Evolutionary conservation across 1,140 invertebrate species (phyloP).

Genomic region (Drosophila watanabei): DNA sequence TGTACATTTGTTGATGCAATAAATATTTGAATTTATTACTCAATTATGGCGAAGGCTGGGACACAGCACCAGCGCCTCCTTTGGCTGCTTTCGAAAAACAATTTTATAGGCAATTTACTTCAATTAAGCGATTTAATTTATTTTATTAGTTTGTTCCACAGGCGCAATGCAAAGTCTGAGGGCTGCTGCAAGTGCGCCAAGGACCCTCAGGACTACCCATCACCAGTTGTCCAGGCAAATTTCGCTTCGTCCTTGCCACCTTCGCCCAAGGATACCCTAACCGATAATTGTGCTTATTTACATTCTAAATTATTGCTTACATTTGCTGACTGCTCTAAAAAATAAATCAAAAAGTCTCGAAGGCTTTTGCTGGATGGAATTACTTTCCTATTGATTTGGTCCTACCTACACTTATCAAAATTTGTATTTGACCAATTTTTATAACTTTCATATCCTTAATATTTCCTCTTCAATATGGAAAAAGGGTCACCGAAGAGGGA

Average conservation of each 20-base stretch:
- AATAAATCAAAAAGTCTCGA: too few relatives aligned
- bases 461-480: too few relatives aligned
- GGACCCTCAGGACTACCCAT: constrained; percentile 24
- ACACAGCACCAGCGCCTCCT: constrained; percentile 1
- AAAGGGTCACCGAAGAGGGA: too few relatives aligned
- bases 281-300: neutral
- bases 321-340: neutral
- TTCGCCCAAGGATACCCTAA: neutral
- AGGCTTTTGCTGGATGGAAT: neutral
- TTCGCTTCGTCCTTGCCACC: neutral
- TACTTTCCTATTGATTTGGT: too few relatives aligned
- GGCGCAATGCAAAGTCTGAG: constrained; percentile 54
- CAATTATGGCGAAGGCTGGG: constrained; percentile 50
- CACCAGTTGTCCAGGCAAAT: neutral
- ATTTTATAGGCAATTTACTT: constrained; percentile 72
- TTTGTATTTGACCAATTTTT: too few relatives aligned
- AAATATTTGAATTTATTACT: constrained; percentile 75
- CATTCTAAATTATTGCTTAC: neutral
- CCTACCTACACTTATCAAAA: too few relatives aligned
- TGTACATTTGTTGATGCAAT: constrained; percentile 66
- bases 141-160: constrained; percentile 65
- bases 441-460: too few relatives aligned
- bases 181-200: constrained; percentile 52
- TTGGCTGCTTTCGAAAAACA: constrained; percentile 56
- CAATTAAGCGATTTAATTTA: constrained; percentile 80